A percentile compares a stretch with the other conserved stretches of the same genome.
Evolutionary conservation across 2,113 vertebrate species (phyloP).

Genomic region (Arizona elegans): DNA sequence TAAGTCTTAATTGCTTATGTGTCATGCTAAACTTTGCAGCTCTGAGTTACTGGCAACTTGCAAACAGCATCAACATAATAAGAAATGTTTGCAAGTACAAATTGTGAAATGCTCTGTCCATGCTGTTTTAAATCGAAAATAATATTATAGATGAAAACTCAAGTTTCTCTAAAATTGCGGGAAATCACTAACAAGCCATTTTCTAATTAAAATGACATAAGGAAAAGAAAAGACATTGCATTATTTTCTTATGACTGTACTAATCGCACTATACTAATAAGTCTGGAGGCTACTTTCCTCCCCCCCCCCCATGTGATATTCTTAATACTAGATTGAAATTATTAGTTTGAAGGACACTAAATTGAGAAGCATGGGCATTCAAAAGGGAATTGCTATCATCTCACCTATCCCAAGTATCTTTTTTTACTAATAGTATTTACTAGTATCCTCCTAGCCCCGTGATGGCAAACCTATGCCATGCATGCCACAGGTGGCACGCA

Average conservation of each 20-base stretch:
- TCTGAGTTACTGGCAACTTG: conserved; percentile 27
- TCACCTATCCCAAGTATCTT: neutral
- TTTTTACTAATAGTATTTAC: neutral
- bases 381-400: accelerated
- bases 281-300: neutral
- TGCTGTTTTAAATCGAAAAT: conserved; percentile 33
- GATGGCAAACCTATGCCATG: no score
- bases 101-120: conserved; percentile 45
- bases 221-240: neutral
- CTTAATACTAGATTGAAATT: neutral
- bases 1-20: conserved; percentile 12
- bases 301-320: neutral
- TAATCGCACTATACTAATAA: neutral
- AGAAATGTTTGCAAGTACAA: conserved; percentile 42
- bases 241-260: conserved; percentile 31
- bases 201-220: neutral
- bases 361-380: neutral
- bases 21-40: conserved; percentile 17
- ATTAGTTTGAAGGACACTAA: neutral
- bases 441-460: neutral
- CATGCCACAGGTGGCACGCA: no score
- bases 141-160: conserved; percentile 41
- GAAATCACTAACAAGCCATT: conserved; percentile 39
- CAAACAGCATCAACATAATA: conserved; percentile 34
- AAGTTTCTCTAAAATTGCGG: conserved; percentile 27